Evolutionary conservation across 1,140 invertebrate species (phyloP), one percentile per base, ranked within the genome.

Genomic region (Philotrypesis tridentata): DNA sequence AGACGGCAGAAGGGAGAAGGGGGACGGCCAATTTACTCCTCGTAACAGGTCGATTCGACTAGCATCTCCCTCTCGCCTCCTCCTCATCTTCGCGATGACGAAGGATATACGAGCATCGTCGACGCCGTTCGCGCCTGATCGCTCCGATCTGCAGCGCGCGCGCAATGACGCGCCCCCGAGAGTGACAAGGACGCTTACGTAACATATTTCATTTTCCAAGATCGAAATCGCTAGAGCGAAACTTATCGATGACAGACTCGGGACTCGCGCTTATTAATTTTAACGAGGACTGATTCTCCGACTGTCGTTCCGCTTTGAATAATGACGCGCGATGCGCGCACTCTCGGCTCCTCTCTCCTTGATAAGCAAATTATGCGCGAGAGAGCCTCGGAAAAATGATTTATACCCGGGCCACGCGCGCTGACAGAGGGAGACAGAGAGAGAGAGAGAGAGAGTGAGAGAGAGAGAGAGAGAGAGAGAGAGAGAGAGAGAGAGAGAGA

Each of bases 1-100:
- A n/a, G n/a, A n/a, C n/a, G n/a, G 37, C 68, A 55, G 48, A 8
- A 29, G 70, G 70, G 6, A 23, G 77, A 79, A 80, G 86, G 85
- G 63, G 73, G 83, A 81, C 76, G 76, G 84, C 74, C 86, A 87
- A 88, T 89, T 88, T 87, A 85, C 87, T 87, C 70, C 60, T 74
- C 80, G 84, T 88, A 87, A 87, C 87, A 87, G 84, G 88, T 89
- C 85, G 86, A 55, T 83, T 61, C 83, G 81, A 82, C 48, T 55
- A 17, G n/a, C 48, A 55, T 43, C 40, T 43, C 40, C 12, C 40
- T 43, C 40, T 43, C 40, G 33, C 33, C 40, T 43, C 40, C 40
- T 43, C 40, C 65, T 84, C 75, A 75, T 84, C 83, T 82, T 83
- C 76, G 67, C 63, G 76, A 85, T 86, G 84, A 85, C 80, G 84